These are phyloP conservation scores for Rhea americana DNA, from an alignment of 2,113 vertebrate species.

Conservation along the genomic window DNA sequence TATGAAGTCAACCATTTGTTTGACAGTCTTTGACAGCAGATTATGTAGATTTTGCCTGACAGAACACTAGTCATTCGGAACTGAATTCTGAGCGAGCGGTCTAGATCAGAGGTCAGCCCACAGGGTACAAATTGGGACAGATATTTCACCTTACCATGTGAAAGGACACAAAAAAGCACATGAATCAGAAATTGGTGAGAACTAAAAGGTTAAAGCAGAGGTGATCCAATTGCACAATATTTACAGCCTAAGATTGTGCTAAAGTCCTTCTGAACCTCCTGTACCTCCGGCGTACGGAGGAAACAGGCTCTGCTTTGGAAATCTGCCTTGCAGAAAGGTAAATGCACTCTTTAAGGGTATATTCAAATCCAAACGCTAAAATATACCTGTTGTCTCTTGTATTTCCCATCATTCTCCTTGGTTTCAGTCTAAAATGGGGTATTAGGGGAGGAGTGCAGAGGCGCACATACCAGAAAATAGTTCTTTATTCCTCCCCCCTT, in stretches of 20 bases:
- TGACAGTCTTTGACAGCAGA: conserved; percentile 77
- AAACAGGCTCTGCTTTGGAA: neutral
- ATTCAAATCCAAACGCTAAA: neutral
- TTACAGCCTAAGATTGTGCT: conserved; percentile 67
- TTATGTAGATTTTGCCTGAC: conserved; percentile 74
- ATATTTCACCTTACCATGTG: conserved; percentile 59
- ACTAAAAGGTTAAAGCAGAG: conserved; percentile 65
- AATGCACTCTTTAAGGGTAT: neutral
- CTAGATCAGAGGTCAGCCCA: conserved; percentile 68
- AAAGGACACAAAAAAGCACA: conserved; percentile 59
- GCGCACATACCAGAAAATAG: neutral
- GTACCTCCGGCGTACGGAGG: neutral
- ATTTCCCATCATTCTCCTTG: neutral
- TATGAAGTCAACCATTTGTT: conserved; percentile 75
- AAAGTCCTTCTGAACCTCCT: conserved; percentile 60
- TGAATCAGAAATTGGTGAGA: conserved; percentile 45
- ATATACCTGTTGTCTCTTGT: neutral
- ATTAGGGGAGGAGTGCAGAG: neutral
- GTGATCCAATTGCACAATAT: conserved; percentile 71
- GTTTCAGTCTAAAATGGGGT: neutral
- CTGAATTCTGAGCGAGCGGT: conserved; percentile 66
- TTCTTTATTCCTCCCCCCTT: neutral
- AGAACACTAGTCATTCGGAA: conserved; percentile 66
- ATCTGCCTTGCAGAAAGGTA: neutral
- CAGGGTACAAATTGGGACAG: conserved; percentile 49